phyloP scores from a whole-genome alignment of 1,140 invertebrate genomes.

The Manduca sexta region DNA sequence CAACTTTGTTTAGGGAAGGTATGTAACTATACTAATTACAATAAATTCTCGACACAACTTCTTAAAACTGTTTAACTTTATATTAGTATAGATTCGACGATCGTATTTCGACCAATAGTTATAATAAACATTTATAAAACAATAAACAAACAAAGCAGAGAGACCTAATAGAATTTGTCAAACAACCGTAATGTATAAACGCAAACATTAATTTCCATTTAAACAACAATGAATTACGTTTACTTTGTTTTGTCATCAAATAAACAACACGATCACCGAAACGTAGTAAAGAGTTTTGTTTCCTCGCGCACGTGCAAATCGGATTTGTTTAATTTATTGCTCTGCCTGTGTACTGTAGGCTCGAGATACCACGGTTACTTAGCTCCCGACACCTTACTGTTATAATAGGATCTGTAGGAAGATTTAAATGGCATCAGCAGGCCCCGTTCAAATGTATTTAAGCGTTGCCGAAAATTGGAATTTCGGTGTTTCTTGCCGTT shows the following conservation, averaged over 20 bases:
- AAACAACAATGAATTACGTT: slow-evolving; percentile 30
- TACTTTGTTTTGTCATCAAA: slow-evolving; percentile 40
- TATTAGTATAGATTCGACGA: no score
- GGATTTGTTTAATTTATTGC: slow-evolving; percentile 68
- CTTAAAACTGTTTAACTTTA: no score
- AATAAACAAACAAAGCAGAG: background rate
- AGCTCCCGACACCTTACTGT: slow-evolving; percentile 33
- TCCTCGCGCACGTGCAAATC: slow-evolving; percentile 58
- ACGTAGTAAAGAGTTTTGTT: slow-evolving; percentile 39
- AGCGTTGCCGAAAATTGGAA: slow-evolving; percentile 16
- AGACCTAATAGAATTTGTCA: background rate
- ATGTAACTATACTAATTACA: no score
- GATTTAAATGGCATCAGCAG: slow-evolving; percentile 50
- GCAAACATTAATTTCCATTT: slow-evolving; percentile 5
- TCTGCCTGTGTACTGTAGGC: slow-evolving; percentile 41
- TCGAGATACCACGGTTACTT: slow-evolving; percentile 28
- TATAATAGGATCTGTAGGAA: slow-evolving; percentile 29
- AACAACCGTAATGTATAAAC: background rate
- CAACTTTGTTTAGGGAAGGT: no score
- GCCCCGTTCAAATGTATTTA: slow-evolving; percentile 35
- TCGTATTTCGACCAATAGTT: no score
- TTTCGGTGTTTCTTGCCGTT: background rate
- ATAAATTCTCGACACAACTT: no score
- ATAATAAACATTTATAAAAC: background rate
- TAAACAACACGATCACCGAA: slow-evolving; percentile 47